Evolutionary conservation across 2,888 invertebrate species (phyloP), one percentile per base, ranked within the genome.

Genomic region (Frankliniella intonsa): DNA sequence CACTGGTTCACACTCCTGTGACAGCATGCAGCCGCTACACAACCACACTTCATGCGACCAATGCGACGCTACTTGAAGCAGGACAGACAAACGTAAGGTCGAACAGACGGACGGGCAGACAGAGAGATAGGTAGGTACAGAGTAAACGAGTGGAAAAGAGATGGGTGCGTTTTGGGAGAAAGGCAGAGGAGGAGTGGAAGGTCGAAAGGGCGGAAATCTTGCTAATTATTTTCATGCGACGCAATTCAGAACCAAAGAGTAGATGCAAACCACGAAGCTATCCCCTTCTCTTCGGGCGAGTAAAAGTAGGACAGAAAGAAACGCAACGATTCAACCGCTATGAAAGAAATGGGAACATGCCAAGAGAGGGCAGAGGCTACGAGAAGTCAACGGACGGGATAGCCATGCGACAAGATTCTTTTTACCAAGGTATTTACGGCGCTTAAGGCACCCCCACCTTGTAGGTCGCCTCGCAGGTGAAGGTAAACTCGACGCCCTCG

Each of bases 381-480:
- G 38, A 38, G 5, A 38, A 38, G 38, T 38, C 38, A 38, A 38
- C 38, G 38, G 5, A 38, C 38, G 38, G 38, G 38, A 38, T 38
- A 38, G 38, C 38, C 38, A 38, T 38, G 38, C 38, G 38, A 38
- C 3, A 38, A 38, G 38, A 38, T 5, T 38, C 38, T 38, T 38
- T 38, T 38, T 38, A 38, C 38, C 38, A 38, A 38, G 38, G 2
- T 5, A 38, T 38, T 38, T 38, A 38, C 5, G 3, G 38, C 55
- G 55, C 55, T 55, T 38, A 2, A 38, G 38, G 38, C 38, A 38
- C 38, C 38, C 38, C 38, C 25, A 76, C 69, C 69, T 76, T 76
- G 69, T 76, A 76, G 25, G 69, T 76, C 69, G 69, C 69, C 25
- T 76, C 69, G 69, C 69, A 76, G 69, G 69, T 76, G 69, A 76